phyloP scores from a whole-genome alignment of 2,888 invertebrate genomes.

The Nomada lathburiana region DNA sequence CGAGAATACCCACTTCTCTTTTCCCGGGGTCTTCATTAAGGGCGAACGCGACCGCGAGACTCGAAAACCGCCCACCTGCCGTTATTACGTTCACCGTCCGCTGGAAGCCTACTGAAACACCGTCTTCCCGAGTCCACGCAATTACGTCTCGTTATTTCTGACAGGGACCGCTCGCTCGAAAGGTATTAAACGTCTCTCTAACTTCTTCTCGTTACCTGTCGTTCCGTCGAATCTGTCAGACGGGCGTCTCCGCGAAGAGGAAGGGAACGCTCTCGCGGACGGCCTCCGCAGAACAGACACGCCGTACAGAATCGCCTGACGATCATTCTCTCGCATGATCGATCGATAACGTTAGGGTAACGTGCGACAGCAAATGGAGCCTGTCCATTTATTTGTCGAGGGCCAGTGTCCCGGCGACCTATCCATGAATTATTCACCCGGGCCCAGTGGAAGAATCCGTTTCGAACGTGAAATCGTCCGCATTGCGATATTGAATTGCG shows the following conservation, averaged over 20 bases:
- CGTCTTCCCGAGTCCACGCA: not conserved
- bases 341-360: slow-evolving; percentile 50
- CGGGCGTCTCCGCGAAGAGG: not conserved
- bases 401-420: slow-evolving; percentile 13
- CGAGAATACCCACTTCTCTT: slow-evolving; percentile 18
- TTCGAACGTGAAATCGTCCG: slow-evolving; percentile 17
- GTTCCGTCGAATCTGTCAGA: slow-evolving; percentile 5
- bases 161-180: not conserved
- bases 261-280: not conserved
- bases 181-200: slow-evolving; percentile 11
- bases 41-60: slow-evolving; percentile 4
- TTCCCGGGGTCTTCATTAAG: slow-evolving; percentile 33
- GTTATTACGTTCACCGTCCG: slow-evolving; percentile 28
- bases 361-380: slow-evolving; percentile 35
- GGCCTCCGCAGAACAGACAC: slow-evolving; percentile 18
- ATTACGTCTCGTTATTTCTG: slow-evolving; percentile 33
- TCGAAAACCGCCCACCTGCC: slow-evolving; percentile 23
- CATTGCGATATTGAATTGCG: slow-evolving; percentile 3
- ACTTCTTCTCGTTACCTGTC: not conserved
- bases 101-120: not conserved
- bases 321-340: slow-evolving; percentile 38
- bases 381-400: slow-evolving; percentile 47
- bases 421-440: slow-evolving; percentile 54
- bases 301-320: slow-evolving; percentile 18
- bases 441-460: slow-evolving; percentile 37